Evolutionary conservation across 2,797 vertebrate species (phyloP).

Genomic region (Xenops minutus): DNA sequence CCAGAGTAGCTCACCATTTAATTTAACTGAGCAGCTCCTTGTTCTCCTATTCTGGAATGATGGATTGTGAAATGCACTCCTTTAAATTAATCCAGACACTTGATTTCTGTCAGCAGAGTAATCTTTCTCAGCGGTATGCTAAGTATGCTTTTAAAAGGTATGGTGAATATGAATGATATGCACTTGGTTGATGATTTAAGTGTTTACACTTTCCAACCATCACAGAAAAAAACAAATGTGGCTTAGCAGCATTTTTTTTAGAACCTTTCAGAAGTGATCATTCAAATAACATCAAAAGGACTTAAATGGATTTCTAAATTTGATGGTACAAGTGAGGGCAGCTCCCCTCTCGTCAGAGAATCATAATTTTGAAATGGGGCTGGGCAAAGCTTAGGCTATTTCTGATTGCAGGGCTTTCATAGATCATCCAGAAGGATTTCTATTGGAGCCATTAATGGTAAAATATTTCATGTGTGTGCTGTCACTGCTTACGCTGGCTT

Average conservation of each 20-base stretch:
- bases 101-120: slow-evolving; percentile 46
- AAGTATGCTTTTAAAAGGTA: slow-evolving; percentile 58
- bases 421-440: slow-evolving; percentile 31
- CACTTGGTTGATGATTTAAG: slow-evolving; percentile 46
- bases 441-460: slow-evolving; percentile 55
- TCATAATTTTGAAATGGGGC: neutral
- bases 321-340: neutral
- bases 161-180: slow-evolving; percentile 44
- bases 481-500: slow-evolving; percentile 13
- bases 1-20: slow-evolving; percentile 49
- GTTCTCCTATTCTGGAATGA: slow-evolving; percentile 49
- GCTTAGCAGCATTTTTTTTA: slow-evolving; percentile 9
- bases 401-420: slow-evolving; percentile 26
- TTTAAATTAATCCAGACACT: slow-evolving; percentile 50
- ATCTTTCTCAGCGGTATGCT: slow-evolving; percentile 43
- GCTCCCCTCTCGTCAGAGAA: slow-evolving; percentile 12
- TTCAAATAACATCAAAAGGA: slow-evolving; percentile 17
- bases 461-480: slow-evolving; percentile 49
- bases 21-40: slow-evolving; percentile 50
- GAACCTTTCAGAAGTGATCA: slow-evolving; percentile 20
- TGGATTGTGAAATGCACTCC: slow-evolving; percentile 44
- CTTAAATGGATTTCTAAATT: slow-evolving; percentile 35
- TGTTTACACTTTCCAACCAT: slow-evolving; percentile 37
- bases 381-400: neutral
- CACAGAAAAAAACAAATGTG: slow-evolving; percentile 33